phyloP scores from a whole-genome alignment of 2,113 vertebrate species.

The Sciurus niger region DNA sequence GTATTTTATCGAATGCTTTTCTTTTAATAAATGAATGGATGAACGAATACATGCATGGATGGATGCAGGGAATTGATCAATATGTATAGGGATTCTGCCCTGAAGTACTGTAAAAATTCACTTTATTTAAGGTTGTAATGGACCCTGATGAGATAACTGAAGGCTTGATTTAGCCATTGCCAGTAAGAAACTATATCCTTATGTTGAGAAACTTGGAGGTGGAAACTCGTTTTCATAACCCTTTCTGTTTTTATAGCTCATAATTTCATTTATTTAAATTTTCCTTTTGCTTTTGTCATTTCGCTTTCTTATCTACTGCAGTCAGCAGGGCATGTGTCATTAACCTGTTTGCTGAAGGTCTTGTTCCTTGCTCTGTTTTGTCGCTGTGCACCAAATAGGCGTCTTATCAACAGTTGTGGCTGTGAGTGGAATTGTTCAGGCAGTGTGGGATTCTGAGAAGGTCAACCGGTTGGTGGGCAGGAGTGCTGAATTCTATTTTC shows the following conservation, averaged over 20 bases:
- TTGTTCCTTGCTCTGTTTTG: neutral
- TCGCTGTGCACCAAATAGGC: rapidly evolving
- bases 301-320: neutral
- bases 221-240: neutral
- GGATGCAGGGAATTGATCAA: neutral
- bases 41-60: too few relatives aligned
- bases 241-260: neutral
- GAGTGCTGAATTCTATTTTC: neutral
- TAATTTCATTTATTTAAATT: neutral
- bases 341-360: neutral
- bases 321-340: neutral
- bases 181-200: neutral
- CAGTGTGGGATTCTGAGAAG: neutral
- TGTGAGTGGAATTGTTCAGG: neutral
- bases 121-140: constrained; percentile 19
- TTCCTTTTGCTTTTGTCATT: neutral
- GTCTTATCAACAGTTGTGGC: neutral
- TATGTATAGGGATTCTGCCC: neutral
- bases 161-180: neutral
- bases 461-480: neutral
- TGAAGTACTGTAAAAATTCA: neutral
- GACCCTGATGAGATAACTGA: neutral
- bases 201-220: neutral
- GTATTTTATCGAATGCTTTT: too few relatives aligned
- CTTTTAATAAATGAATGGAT: too few relatives aligned